Evolutionary conservation across 2,888 invertebrate species (phyloP).

Genomic region (Corbicula japonica): DNA sequence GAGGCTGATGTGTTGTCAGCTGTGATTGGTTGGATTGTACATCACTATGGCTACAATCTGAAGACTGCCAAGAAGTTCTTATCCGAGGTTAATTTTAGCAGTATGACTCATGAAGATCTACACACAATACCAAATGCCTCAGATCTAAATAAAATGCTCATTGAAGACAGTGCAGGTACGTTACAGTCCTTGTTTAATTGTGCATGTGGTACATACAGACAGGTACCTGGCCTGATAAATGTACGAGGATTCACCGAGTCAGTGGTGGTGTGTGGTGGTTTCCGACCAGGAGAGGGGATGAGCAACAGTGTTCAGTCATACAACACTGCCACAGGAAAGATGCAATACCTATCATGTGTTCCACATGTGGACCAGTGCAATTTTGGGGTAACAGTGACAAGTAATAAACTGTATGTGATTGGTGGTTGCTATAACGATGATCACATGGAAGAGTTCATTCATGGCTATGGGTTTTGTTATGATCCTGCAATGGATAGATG

Average conservation of each 20-base stretch:
- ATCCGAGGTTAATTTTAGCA: slow-evolving; percentile 87
- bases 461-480: slow-evolving; percentile 91
- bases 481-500: slow-evolving; percentile 89
- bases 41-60: slow-evolving; percentile 85
- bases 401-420: slow-evolving; percentile 91
- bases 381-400: slow-evolving; percentile 90
- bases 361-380: slow-evolving; percentile 92
- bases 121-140: slow-evolving; percentile 50
- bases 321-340: slow-evolving; percentile 88
- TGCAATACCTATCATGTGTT: slow-evolving; percentile 90
- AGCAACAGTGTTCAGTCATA: slow-evolving; percentile 91
- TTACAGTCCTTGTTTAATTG: slow-evolving; percentile 24
- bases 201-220: background rate
- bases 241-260: slow-evolving; percentile 90
- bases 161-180: slow-evolving; percentile 25
- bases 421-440: slow-evolving; percentile 91
- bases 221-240: slow-evolving; percentile 65
- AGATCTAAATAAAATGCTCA: slow-evolving; percentile 56
- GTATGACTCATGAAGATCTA: slow-evolving; percentile 79
- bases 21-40: slow-evolving; percentile 89
- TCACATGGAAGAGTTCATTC: slow-evolving; percentile 90
- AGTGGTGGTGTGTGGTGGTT: slow-evolving; percentile 91
- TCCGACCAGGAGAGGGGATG: slow-evolving; percentile 87
- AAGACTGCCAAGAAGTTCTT: slow-evolving; percentile 87
- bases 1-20: slow-evolving; percentile 89